Evolutionary conservation across 2,113 vertebrate genomes (phyloP), one percentile per base, ranked within the genome.

Genomic region (Anolis carolinensis): DNA sequence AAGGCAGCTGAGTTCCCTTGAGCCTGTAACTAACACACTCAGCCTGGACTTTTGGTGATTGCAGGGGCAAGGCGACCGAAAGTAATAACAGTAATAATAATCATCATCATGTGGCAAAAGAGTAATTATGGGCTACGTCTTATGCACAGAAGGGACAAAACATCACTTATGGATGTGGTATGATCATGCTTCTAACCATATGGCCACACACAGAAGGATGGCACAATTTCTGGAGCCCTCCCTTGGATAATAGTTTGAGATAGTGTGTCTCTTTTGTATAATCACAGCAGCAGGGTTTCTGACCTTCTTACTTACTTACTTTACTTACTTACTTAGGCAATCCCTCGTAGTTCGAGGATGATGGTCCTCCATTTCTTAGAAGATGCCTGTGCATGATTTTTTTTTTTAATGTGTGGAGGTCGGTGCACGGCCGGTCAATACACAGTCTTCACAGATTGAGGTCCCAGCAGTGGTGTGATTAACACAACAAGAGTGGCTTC

Each of bases 11-110:
- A 88, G 81, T 83, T 90, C 68, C n/a, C 50, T 84, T 75, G 23
- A 68, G 52, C 44, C 77, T 48, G 52, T 87, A 88, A 92, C 83
- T 74, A 34, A 81, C 71, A 63, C 71, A 52, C 39, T 72, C 16
- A 70, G 87, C 76, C 67, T 91, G 76, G 91, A 89, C 84, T 27
- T 81, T 81, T 84, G 85, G 80, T 85, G 81, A 52, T 18, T 39
- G 48, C 65, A 87, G 90, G 65, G 84, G 67, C 83, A 87, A 13
- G 6, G 14, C 44, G 85, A 36, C 9, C 85, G 55, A 13, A 78
- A 52, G 59, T 76, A 59, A 59, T 59, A 59, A 59, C 55, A 59
- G 14, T 13, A 59, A 59, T 59, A 16, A 18, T 13, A 59, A 59
- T 59, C 14, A 59, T 90, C 88, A 88, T 67, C 90, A 67, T 21